Evolutionary conservation across 2,888 invertebrate species (phyloP).

Genomic region (Blastobasis adustella): DNA sequence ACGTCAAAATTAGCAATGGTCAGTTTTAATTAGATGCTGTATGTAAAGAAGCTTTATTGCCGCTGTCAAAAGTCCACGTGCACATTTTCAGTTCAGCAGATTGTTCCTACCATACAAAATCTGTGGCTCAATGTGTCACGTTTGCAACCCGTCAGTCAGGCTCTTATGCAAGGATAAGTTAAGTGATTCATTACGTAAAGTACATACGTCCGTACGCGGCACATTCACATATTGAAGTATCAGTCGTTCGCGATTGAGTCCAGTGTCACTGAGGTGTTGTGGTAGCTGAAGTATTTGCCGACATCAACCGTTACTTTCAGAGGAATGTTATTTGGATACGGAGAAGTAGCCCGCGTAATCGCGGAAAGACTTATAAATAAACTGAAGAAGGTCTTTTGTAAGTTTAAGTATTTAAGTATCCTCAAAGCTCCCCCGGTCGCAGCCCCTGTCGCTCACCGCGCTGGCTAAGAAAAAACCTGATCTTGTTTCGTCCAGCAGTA

Average conservation of each 20-base stretch:
- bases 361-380: background rate
- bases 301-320: too few species aligned
- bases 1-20: too few species aligned
- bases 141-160: constrained; percentile 10
- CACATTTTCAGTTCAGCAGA: background rate
- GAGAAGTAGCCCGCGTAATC: background rate
- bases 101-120: too few species aligned
- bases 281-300: too few species aligned
- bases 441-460: constrained; percentile 59
- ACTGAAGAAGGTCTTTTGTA: background rate
- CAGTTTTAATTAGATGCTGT: too few species aligned
- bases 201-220: background rate
- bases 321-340: background rate
- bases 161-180: background rate
- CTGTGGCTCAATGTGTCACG: constrained; percentile 2
- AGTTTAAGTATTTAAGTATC: background rate
- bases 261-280: too few species aligned
- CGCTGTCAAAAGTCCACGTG: too few species aligned
- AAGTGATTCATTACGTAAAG: constrained; percentile 1
- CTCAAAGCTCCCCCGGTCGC: constrained; percentile 38
- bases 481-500: constrained; percentile 64
- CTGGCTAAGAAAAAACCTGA: constrained; percentile 62
- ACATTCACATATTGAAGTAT: background rate
- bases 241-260: too few species aligned
- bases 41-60: too few species aligned